Evolutionary conservation across 2,797 vertebrate species (phyloP).

Genomic region (Pitangus sulphuratus): DNA sequence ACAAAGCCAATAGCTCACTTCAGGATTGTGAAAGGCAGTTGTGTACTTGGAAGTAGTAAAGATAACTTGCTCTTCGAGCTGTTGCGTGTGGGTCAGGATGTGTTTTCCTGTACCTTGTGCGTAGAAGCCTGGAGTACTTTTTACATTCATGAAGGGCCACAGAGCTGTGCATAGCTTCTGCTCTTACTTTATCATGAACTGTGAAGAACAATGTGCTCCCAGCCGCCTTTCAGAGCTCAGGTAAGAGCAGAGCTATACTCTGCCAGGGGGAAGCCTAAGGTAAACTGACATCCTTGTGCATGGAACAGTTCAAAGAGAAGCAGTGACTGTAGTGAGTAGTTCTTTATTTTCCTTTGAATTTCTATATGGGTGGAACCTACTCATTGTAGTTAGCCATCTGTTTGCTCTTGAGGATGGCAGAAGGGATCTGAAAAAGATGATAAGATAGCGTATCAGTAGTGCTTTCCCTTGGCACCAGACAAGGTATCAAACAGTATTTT

Average conservation of each 20-base stretch:
- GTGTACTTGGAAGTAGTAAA: neutral
- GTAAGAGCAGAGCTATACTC: neutral
- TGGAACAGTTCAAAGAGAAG: neutral
- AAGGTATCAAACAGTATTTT: neutral
- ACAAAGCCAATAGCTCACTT: neutral
- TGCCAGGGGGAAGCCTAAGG: neutral
- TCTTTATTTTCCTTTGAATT: neutral
- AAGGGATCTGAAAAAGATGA: neutral
- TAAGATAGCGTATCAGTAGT: neutral
- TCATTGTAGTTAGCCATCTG: neutral
- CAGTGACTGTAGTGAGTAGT: neutral
- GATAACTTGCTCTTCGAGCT: neutral
- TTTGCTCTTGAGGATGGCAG: neutral
- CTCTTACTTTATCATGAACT: neutral
- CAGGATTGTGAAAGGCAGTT: neutral
- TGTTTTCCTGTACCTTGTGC: neutral
- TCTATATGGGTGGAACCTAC: neutral
- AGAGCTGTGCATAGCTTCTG: neutral
- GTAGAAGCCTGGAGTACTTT: neutral
- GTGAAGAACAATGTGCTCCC: accelerated
- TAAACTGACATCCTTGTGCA: neutral
- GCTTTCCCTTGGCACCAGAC: neutral
- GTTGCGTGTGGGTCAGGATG: neutral
- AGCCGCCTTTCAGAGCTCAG: neutral
- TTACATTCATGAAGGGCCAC: neutral